Evolutionary conservation across 2,888 invertebrate species (phyloP).

Genomic region (Smittia aterrima): DNA sequence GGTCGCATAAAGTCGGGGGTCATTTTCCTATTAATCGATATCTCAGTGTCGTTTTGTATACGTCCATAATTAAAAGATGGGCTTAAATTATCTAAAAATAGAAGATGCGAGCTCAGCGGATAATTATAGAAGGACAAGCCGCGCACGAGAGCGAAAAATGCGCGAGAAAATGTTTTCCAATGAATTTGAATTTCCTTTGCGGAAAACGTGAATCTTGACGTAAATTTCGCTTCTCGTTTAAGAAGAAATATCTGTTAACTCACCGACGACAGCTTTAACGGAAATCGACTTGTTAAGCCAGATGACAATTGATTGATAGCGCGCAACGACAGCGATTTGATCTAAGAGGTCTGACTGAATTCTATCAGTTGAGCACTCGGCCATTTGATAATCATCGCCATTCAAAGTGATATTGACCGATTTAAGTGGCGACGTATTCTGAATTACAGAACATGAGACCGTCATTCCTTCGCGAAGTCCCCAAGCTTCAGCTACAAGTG

Average conservation of each 20-base stretch:
- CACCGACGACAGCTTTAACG: slow-evolving; percentile 33
- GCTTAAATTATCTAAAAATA: slow-evolving; percentile 56
- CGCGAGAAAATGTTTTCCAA: background rate
- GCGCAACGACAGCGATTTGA: slow-evolving; percentile 20
- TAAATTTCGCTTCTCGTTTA: background rate
- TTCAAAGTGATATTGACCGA: slow-evolving; percentile 7
- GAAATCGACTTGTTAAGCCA: slow-evolving; percentile 68
- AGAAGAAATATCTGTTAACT: background rate
- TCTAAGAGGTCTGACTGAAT: slow-evolving; percentile 24
- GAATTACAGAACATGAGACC: slow-evolving; percentile 33
- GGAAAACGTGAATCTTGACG: background rate
- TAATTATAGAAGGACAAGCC: slow-evolving; percentile 32
- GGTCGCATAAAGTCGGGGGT: slow-evolving; percentile 47
- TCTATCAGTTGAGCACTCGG: slow-evolving; percentile 21
- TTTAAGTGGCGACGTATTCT: slow-evolving; percentile 32
- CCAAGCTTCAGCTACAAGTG: slow-evolving; percentile 7
- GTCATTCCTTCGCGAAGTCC: slow-evolving; percentile 30
- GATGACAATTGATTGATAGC: slow-evolving; percentile 54
- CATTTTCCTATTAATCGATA: slow-evolving; percentile 52
- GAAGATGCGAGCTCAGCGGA: slow-evolving; percentile 40
- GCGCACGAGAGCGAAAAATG: background rate
- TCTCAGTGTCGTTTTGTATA: slow-evolving; percentile 60
- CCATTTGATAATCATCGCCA: slow-evolving; percentile 29
- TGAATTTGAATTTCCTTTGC: too few relatives aligned
- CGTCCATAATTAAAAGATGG: slow-evolving; percentile 58